Percentiles rank a stretch among this genome's conserved stretches.
Conservation (phyloP, 2,113 vertebrate species). For the Gasterosteus aculeatus region DNA sequence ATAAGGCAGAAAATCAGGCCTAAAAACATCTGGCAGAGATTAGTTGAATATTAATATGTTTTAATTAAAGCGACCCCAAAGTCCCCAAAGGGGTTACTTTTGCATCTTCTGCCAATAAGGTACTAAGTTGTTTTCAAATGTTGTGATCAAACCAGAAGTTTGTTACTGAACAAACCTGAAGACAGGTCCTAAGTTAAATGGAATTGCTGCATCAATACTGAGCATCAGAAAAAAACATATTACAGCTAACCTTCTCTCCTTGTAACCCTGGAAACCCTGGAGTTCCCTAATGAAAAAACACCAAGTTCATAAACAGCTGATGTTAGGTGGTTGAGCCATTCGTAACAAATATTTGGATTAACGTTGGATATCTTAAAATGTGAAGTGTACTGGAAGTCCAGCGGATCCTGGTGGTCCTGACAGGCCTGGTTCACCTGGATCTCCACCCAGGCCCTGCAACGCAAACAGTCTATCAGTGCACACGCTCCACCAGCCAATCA, state of each 20-base stretch:
- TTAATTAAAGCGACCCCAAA: not conserved
- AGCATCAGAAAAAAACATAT: not conserved
- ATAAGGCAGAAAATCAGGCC: not conserved
- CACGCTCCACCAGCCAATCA: slow-evolving; percentile 1
- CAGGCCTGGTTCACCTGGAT: slow-evolving; percentile 51
- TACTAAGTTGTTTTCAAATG: too few species aligned
- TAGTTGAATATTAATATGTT: not conserved
- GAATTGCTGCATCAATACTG: not conserved
- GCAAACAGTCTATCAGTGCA: slow-evolving; percentile 19
- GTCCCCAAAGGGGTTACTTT: not conserved
- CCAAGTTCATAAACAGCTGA: not conserved
- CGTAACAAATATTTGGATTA: not conserved
- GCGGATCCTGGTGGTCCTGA: slow-evolving; percentile 55
- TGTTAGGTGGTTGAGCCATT: not conserved
- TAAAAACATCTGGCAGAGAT: not conserved
- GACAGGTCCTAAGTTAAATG: not conserved
- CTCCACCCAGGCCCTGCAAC: slow-evolving; percentile 62
- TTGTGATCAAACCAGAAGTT: too few species aligned
- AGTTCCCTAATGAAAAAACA: slow-evolving; percentile 53
- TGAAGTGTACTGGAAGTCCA: slow-evolving; percentile 59
- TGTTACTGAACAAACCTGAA: not conserved
- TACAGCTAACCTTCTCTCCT: slow-evolving; percentile 76
- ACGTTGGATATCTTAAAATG: not conserved
- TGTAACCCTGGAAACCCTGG: slow-evolving; percentile 54
- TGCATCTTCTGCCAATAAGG: not conserved